A percentile compares a stretch with the other conserved stretches of the same genome.
Evolutionary conservation across 2,113 vertebrate genomes (phyloP).

Genomic region (Diphyllodes magnificus): DNA sequence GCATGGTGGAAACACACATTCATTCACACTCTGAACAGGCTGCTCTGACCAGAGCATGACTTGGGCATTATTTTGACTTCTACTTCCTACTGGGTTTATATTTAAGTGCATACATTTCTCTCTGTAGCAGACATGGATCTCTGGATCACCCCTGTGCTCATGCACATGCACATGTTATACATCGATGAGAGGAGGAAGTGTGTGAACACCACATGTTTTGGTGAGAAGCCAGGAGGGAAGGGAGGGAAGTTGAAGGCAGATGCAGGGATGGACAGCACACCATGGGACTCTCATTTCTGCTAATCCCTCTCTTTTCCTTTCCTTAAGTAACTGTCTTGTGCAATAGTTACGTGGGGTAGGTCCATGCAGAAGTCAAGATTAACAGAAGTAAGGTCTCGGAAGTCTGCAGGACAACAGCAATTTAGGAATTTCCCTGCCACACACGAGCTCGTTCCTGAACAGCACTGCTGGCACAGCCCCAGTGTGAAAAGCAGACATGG

Average conservation of each 20-base stretch:
- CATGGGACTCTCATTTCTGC: neutral
- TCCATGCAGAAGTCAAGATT: neutral
- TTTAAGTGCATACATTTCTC: neutral
- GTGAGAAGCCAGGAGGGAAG: neutral
- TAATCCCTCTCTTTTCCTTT: neutral
- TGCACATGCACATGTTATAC: fast-evolving
- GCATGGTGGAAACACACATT: fast-evolving
- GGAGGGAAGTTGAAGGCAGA: neutral
- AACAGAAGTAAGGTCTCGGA: neutral
- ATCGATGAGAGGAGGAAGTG: neutral
- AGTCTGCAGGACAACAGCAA: neutral
- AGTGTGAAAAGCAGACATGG: neutral
- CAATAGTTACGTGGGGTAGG: neutral
- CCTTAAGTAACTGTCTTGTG: neutral
- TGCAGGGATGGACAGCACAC: neutral
- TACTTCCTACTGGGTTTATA: neutral
- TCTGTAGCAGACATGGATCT: neutral
- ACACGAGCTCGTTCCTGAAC: neutral
- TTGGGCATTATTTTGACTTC: neutral
- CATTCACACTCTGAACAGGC: neutral
- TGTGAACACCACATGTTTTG: neutral
- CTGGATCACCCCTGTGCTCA: neutral
- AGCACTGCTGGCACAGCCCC: neutral
- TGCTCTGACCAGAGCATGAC: neutral
- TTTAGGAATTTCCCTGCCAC: neutral